Conservation (phyloP, 2,797 vertebrate species). For the Kryptolebias ocellatus region DNA sequence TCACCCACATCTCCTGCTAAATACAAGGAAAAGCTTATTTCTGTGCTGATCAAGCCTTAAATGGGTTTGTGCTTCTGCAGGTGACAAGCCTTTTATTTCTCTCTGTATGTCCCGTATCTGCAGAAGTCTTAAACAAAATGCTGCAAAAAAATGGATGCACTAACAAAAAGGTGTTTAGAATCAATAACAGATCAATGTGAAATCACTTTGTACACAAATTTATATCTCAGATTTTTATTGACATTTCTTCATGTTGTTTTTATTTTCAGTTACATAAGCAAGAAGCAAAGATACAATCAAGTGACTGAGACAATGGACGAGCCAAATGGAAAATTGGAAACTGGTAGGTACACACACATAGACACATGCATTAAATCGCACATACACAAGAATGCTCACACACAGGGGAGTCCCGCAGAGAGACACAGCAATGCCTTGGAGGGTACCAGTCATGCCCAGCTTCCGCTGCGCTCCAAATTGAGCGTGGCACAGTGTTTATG, state of each 20-base stretch:
- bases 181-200: background rate
- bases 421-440: constrained; percentile 67
- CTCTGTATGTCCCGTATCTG: no score
- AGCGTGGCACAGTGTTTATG: constrained; percentile 76
- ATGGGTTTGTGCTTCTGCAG: background rate
- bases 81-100: background rate
- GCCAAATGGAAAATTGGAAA: constrained; percentile 41
- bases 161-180: background rate
- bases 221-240: background rate
- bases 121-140: no score
- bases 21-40: constrained; percentile 1
- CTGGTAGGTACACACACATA: constrained; percentile 41
- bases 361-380: constrained; percentile 21
- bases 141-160: no score
- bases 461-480: constrained; percentile 75
- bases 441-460: constrained; percentile 75
- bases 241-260: background rate
- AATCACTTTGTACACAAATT: background rate
- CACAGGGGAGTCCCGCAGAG: constrained; percentile 53
- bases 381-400: constrained; percentile 34
- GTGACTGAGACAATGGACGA: constrained; percentile 21
- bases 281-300: constrained; percentile 19
- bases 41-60: background rate
- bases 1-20: constrained; percentile 9
- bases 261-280: constrained; percentile 35